Conservation (phyloP, 2,888 invertebrate species). For the Caenorhabditis sp. region DNA sequence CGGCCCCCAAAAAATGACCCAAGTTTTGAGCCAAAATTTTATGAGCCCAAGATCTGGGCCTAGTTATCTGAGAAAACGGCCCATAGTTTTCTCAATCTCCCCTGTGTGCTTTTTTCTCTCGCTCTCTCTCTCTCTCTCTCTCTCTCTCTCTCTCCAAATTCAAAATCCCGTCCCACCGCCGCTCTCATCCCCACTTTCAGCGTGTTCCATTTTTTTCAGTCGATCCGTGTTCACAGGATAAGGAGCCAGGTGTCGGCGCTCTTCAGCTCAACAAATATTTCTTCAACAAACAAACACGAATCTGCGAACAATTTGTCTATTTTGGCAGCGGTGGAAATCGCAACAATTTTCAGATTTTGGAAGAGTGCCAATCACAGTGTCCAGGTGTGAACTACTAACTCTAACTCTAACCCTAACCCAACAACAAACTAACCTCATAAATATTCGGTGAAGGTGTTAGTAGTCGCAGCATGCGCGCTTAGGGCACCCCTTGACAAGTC, state of each 20-base stretch:
- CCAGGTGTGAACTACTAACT: constrained; percentile 52
- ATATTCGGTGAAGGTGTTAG: background rate
- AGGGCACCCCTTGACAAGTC: too few species aligned
- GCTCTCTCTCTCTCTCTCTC: too few species aligned
- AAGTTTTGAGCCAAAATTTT: too few species aligned
- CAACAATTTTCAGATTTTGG: constrained; percentile 67
- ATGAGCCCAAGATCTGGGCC: too few species aligned
- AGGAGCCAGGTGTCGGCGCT: constrained; percentile 66
- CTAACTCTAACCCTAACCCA: background rate
- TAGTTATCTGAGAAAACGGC: too few species aligned
- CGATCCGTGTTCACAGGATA: constrained; percentile 64
- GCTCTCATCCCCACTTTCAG: too few species aligned
- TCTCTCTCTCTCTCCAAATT: too few species aligned
- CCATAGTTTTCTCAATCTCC: too few species aligned
- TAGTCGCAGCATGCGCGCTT: background rate
- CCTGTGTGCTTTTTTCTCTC: too few species aligned
- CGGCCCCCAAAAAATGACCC: too few species aligned
- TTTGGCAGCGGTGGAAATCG: constrained; percentile 69
- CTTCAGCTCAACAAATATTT: constrained; percentile 60
- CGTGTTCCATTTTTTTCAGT: constrained; percentile 55
- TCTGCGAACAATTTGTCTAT: constrained; percentile 67
- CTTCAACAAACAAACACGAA: constrained; percentile 61
- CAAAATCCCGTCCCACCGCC: too few species aligned
- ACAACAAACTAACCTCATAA: background rate
- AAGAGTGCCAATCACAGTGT: constrained; percentile 66